Base-by-base conservation (phyloP, 2,888 invertebrate genomes). In the Prosapia bicincta region DNA sequence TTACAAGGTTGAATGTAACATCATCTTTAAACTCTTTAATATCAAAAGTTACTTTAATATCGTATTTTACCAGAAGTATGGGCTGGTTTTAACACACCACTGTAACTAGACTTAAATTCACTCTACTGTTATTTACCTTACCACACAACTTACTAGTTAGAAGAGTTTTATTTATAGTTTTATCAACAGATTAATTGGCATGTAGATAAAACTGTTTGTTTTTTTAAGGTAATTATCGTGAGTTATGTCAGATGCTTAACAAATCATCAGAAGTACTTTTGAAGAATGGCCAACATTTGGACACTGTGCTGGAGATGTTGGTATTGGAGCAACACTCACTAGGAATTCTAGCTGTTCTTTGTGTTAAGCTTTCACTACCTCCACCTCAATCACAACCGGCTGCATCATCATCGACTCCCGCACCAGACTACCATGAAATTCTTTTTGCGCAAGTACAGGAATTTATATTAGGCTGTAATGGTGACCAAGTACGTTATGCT, bases 251-350 rank as follows among this genome's bases (percentile, higher is more conserved):
- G 77, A 88, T 91, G 80, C 88, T 95, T 81, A 88, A 88, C 76
- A 94, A 95, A 83, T 93, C 93, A n/a, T 90, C 90, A 74, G 96
- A 97, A 77, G 88, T 93, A 2, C 86, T 97, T 74, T 87, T 91
- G 79, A 93, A 95, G 83, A 95, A 96, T 86, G 90, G 90, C 80
- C 92, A 91, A 79, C 95, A 96, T 83, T 87, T 98, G 80, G 95
- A 94, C 83, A 96, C 93, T 84, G 96, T 97, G 32, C 86, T 98
- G 81, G 97, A 96, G 84, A 96, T 97, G 0, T 88, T 98, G 77
- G 95, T 97, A 84, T 88, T 95, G 76, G 95, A 97, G 83, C 94
- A 96, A 83, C 96, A 98, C 86, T 96, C 97, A 9, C 86, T 97
- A 76, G 97, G 96, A 70, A 92, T 96, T 73, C 86, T 97, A 76